Base-by-base conservation (phyloP, 2,888 invertebrate genomes). In the Pocota personata region DNA sequence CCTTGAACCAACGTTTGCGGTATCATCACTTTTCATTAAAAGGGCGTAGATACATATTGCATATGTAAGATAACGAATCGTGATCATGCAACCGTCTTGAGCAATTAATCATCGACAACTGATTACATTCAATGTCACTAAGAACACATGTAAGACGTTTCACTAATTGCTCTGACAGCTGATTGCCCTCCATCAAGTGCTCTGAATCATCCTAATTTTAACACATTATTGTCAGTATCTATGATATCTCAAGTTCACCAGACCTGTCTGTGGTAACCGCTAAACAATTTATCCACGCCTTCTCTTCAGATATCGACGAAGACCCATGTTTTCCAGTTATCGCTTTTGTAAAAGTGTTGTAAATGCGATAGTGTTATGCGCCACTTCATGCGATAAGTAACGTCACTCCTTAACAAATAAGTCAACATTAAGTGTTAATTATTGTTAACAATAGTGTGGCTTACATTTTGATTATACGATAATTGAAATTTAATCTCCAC, bases 401-500 rank as follows among this genome's bases (percentile, higher is more conserved):
- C 6, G 12, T 27, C 52, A 40, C 55, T 27, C 21, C 55, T 27
- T 14, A 40, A 46, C 35, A 58, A n/a, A 40, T 32, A 60, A 7
- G 19, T 43, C 16, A 52, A 50, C 32, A 8, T 62, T 55, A 67
- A 82, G 60, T 75, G 67, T 43, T 30, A 43, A 67, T 55, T 75
- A 55, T 62, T 80, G 67, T 75, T 10, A 35, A 35, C 66, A 40
- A 67, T 37, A 14, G 50, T 55, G 14, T 3, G 27, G 27, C 27
- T 57, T n/a, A 55, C 35, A 35, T 48, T 24, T 37, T 27, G 62
- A 48, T 48, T 27, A 16, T 43, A 52, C 7, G 43, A 55, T 57
- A 64, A 78, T 78, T 46, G 46, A 46, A 6, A 57, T 57, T 55
- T 58, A 67, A 67, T 76, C 30, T 24, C 35, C 48, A 14, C 62